phyloP scores from a whole-genome alignment of 2,888 invertebrate genomes.

The Clostera curtula region DNA sequence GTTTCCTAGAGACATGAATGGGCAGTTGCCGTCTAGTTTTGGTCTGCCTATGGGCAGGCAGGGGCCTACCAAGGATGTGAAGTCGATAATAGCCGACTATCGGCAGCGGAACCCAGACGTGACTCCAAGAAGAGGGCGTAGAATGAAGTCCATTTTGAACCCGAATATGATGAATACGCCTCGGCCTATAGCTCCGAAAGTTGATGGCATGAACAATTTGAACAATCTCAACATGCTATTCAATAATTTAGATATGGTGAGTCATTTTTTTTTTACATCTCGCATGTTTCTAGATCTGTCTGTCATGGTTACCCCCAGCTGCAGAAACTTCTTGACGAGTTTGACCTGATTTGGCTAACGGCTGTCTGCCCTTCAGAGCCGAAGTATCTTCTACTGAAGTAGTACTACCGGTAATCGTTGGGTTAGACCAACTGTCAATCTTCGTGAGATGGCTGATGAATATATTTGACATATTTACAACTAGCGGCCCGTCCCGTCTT shows the following conservation, averaged over 20 bases:
- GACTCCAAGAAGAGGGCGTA: conserved; percentile 79
- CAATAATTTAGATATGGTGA: conserved; percentile 69
- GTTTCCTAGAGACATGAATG: conserved; percentile 69
- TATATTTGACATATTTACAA: too few relatives aligned
- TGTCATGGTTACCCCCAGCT: too few relatives aligned
- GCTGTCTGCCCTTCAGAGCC: too few relatives aligned
- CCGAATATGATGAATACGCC: conserved; percentile 62
- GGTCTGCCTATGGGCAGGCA: conserved; percentile 78
- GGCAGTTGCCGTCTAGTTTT: conserved; percentile 71
- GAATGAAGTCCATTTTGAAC: conserved; percentile 74
- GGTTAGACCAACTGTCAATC: too few relatives aligned
- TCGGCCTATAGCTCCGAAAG: conserved; percentile 58
- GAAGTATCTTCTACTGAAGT: too few relatives aligned
- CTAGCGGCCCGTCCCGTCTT: too few relatives aligned
- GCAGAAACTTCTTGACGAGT: too few relatives aligned
- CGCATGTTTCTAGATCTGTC: too few relatives aligned
- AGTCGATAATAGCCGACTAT: conserved; percentile 88
- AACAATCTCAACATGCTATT: conserved; percentile 60
- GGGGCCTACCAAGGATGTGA: conserved; percentile 86
- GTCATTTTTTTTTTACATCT: conserved; percentile 24
- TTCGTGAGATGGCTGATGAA: too few relatives aligned
- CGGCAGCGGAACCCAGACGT: conserved; percentile 84
- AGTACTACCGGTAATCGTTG: too few relatives aligned
- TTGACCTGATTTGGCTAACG: too few relatives aligned
- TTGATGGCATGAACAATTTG: conserved; percentile 43